These are phyloP conservation scores for Cataglyphis livida DNA, from an alignment of 2,888 invertebrate species.

Conservation along the genomic window DNA sequence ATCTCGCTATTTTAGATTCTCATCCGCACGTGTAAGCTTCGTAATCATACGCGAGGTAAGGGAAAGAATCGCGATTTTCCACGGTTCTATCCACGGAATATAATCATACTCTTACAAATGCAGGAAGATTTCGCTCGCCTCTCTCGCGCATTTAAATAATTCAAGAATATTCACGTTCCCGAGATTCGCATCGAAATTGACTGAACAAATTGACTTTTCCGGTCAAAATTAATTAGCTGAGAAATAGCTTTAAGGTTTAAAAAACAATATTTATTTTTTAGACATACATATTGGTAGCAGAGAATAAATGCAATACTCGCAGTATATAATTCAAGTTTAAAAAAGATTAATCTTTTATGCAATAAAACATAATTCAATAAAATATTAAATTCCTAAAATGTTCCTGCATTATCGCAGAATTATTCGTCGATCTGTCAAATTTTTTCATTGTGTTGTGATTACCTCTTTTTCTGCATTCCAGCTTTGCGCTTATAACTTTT, in stretches of 20 bases:
- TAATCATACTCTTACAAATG: constrained; percentile 31
- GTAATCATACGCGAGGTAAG: constrained; percentile 35
- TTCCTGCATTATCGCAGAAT: background rate
- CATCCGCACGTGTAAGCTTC: constrained; percentile 37
- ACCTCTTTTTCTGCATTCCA: background rate
- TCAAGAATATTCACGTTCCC: constrained; percentile 38
- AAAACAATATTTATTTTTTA: background rate
- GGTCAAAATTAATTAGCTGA: background rate
- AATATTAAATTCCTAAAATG: background rate
- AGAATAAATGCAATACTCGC: background rate
- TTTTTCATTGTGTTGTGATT: constrained; percentile 9
- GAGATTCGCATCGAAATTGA: background rate
- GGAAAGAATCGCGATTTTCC: constrained; percentile 50
- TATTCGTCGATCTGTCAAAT: background rate
- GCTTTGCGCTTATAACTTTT: constrained; percentile 1
- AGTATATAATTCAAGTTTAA: background rate
- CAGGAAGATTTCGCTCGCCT: constrained; percentile 33
- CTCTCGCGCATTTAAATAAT: constrained; percentile 50
- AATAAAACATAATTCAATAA: background rate
- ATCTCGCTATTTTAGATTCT: constrained; percentile 44
- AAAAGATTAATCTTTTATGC: background rate
- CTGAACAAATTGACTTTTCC: constrained; percentile 18
- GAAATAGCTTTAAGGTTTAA: background rate
- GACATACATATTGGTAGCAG: background rate
- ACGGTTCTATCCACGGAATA: constrained; percentile 45